Base-by-base conservation (phyloP, 1,140 invertebrate genomes). In the Intoshia linei region DNA sequence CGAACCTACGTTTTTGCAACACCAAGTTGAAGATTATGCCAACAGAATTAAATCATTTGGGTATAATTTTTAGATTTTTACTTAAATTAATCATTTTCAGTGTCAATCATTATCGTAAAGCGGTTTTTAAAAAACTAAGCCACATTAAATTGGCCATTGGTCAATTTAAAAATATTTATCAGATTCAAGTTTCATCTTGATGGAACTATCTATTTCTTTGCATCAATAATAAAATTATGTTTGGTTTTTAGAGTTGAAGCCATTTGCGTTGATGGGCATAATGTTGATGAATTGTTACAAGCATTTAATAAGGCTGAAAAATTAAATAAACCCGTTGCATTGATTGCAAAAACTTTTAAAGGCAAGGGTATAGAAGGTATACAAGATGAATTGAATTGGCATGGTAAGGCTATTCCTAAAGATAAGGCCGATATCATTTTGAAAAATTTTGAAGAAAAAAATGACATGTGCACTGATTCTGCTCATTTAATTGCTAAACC, bases 341-440 rank as follows among this genome's bases (percentile, higher is more conserved):
- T 98, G 24, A 58, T 95, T 34, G 77, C 77, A 19, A 90, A 90
- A 62, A 98, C 87, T 0, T 81, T 68, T 51, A 98, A 98, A 59
- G 87, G 87, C 4, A 75, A 69, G 50, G 68, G 71, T 42, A 47
- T 83, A 36, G 44, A 46, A 36, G 57, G 67, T 22, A 78, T 95
- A 50, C 81, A 90, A 57, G 74, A 98, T 59, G 31, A 66, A 41
- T 71, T 79, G 32, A 81, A 87, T 52, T 95, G 81, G 81, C 90
- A 98, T 52, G 90, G 90, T 27, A 95, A 93, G 51, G 68, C 84
- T 0, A 56, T 95, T 20, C 78, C 77, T 2, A n/a, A n/a, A n/a
- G 68, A 65, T 23, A 72, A 79, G 46, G 67, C 70, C 5, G 68
- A 69, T 4, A 62, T 65, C 41, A 66, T 74, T n/a, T 31, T 58